Conservation (phyloP, 1,140 invertebrate species). For the Drosophila setifemur region DNA sequence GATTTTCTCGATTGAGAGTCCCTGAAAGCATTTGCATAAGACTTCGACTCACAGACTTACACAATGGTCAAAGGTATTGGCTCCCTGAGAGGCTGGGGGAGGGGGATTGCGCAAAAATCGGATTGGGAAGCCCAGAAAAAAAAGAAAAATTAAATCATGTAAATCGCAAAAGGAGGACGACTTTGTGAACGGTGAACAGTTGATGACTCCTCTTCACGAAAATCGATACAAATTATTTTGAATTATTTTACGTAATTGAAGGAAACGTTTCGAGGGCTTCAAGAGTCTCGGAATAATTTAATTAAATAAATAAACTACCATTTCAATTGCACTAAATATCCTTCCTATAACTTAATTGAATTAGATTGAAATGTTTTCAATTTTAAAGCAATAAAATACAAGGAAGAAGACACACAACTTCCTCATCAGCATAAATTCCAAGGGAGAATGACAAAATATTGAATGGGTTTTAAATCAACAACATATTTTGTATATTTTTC, state of each 20-base stretch:
- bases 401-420: too few species aligned
- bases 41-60: constrained; percentile 29
- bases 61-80: constrained; percentile 46
- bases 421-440: too few species aligned
- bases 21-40: constrained; percentile 65
- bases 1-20: constrained; percentile 29
- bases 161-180: constrained; percentile 22
- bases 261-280: neutral
- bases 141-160: constrained; percentile 27
- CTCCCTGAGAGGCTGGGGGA: neutral
- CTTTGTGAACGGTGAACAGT: too few species aligned
- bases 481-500: neutral
- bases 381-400: too few species aligned
- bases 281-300: neutral
- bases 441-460: too few species aligned
- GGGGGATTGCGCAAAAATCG: too few species aligned
- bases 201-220: constrained; percentile 4
- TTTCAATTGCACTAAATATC: too few species aligned
- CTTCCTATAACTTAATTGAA: too few species aligned
- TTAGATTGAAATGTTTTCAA: too few species aligned
- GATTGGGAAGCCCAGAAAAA: constrained; percentile 19
- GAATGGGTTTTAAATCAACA: constrained; percentile 2
- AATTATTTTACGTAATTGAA: constrained; percentile 25
- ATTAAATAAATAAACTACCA: too few species aligned
- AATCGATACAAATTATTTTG: constrained; percentile 35